Evolutionary conservation across 2,888 invertebrate genomes (phyloP).

Genomic region (Rambutsinella grinnellia): DNA sequence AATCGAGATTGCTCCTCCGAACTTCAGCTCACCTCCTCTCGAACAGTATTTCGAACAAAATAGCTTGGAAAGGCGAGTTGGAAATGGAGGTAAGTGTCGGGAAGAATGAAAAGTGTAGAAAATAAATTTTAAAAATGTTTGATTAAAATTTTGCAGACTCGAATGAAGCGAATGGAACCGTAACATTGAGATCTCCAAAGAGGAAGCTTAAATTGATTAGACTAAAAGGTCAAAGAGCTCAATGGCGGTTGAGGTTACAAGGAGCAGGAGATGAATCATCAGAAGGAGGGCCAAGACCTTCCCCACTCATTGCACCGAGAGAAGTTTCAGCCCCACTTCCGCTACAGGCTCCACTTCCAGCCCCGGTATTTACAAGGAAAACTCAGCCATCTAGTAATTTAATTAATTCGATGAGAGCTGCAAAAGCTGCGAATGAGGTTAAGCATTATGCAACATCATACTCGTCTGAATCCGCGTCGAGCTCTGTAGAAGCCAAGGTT

Average conservation of each 20-base stretch:
- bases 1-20: conserved; percentile 59
- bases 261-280: conserved; percentile 33
- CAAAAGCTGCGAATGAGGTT: conserved; percentile 31
- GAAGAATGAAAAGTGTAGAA: neutral
- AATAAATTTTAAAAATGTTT: too few species aligned
- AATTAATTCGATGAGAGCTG: conserved; percentile 6
- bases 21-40: conserved; percentile 50
- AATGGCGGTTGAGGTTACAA: conserved; percentile 62
- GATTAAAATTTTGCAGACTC: too few species aligned
- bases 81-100: conserved; percentile 56
- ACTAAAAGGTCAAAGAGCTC: conserved; percentile 62
- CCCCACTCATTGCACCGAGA: conserved; percentile 39
- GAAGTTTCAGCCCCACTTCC: conserved; percentile 30
- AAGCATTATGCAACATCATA: conserved; percentile 28
- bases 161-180: conserved; percentile 24
- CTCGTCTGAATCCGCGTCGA: conserved; percentile 19
- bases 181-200: conserved; percentile 27
- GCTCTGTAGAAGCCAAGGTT: conserved; percentile 62
- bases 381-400: conserved; percentile 18
- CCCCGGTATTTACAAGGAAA: conserved; percentile 25
- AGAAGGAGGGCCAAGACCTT: conserved; percentile 29
- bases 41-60: conserved; percentile 48
- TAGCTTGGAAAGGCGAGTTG: conserved; percentile 55
- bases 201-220: conserved; percentile 63
- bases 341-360: conserved; percentile 28